Base-by-base conservation (phyloP, 2,888 invertebrate genomes). In the Nemapogon koenigi region DNA sequence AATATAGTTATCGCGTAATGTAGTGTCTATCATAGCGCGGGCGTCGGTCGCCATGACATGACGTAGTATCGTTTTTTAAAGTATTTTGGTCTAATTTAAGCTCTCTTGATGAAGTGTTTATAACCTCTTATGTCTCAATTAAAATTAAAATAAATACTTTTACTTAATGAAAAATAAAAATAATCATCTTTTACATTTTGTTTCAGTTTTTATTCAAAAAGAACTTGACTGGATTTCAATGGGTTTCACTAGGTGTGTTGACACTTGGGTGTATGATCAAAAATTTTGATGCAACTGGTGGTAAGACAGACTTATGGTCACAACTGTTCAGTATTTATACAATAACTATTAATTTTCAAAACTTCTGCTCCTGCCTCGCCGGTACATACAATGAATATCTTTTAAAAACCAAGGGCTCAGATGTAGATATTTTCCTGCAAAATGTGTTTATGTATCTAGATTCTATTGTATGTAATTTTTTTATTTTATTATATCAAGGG, bases 341-440 rank as follows among this genome's bases (percentile, higher is more conserved):
- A 17, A 46, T 87, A 17, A 83, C 86, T 18, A 86, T 88, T 41
- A 75, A 86, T 43, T 83, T 90, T 14, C 89, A 96, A 83, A 90
- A 91, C 35, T 83, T 94, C 46, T 95, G 91, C 57, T 97, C 97
- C 0, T 97, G 96, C 51, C 71, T 95, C 42, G 97, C 97, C 1
- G 97, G 97, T 4, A 97, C 97, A 2, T 97, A 96, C 65, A 97
- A 96, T 61, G 97, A 97, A 61, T 94, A 92, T 66, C 78, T 97
- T 37, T 75, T 97, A 3, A 97, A 97, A 75, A 89, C 88, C 17
- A 85, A 88, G 50, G 93, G 93, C 13, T 84, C 87, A 2, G 86
- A 89, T 46, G 89, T 94, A 0, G 90, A 94, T 57, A 90, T 97
- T 53, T 94, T 92, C 69, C 73, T 96, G 46, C 97, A 97, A 69